Conservation (phyloP, 2,888 invertebrate species). For the Pachydiplax longipennis region DNA sequence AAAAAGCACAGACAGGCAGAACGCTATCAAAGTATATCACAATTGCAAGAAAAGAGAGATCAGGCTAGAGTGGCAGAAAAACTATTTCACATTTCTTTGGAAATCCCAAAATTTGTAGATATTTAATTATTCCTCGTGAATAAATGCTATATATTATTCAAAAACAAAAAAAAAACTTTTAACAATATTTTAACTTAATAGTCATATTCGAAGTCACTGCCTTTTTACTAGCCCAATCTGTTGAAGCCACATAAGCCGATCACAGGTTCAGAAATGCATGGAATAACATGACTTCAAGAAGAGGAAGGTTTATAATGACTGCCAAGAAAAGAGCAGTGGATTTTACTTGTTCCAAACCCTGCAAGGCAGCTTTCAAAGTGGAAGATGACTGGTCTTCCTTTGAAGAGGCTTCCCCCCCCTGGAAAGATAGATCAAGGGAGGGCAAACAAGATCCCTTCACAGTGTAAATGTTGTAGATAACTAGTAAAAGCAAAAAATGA, state of each 20-base stretch:
- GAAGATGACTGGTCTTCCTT: slow-evolving; percentile 37
- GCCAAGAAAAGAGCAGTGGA: slow-evolving; percentile 17
- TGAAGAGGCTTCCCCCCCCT: slow-evolving; percentile 20
- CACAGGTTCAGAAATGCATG: neutral
- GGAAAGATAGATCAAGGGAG: slow-evolving; percentile 38
- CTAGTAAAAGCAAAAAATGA: neutral
- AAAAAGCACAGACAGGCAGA: slow-evolving; percentile 28
- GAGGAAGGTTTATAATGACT: slow-evolving; percentile 1
- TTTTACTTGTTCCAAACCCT: slow-evolving; percentile 44
- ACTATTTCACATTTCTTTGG: neutral
- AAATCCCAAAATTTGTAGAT: too few relatives aligned
- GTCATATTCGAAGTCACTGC: neutral
- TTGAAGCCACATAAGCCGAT: slow-evolving; percentile 4
- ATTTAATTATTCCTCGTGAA: too few relatives aligned
- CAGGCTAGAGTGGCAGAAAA: slow-evolving; percentile 21
- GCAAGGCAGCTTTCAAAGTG: slow-evolving; percentile 35
- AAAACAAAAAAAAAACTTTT: too few relatives aligned
- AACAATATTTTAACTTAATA: neutral
- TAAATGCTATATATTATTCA: too few relatives aligned
- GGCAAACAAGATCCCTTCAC: neutral
- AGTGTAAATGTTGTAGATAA: neutral
- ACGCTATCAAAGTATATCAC: slow-evolving; percentile 28
- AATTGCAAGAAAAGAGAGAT: neutral
- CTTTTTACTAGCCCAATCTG: slow-evolving; percentile 5
- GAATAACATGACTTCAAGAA: neutral